A percentile compares a stretch with the other conserved stretches of the same genome.
phyloP scores from a whole-genome alignment of 2,113 vertebrate species.

The Planiliza haematocheilus region DNA sequence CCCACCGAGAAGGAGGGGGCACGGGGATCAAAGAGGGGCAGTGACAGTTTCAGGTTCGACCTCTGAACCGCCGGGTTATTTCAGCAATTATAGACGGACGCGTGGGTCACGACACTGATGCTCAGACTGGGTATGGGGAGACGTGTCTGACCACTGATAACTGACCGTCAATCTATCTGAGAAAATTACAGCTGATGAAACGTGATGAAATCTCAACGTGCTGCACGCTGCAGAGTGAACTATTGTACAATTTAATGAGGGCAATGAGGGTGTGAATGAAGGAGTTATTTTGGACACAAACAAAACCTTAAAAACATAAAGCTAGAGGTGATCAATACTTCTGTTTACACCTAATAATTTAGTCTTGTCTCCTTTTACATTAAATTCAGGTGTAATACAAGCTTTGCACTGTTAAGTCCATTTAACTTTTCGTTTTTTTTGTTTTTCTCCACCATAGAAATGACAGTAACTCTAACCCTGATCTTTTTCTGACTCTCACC shows the following conservation, averaged over 20 bases:
- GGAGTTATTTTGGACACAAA: not conserved
- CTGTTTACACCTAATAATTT: no score
- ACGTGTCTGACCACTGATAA: not conserved
- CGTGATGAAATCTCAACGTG: not conserved
- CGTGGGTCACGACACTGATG: not conserved
- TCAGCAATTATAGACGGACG: slow-evolving; percentile 29
- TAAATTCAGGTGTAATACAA: no score
- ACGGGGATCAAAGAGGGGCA: slow-evolving; percentile 51
- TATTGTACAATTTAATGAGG: not conserved
- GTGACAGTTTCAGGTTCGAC: slow-evolving; percentile 52
- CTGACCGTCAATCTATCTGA: not conserved
- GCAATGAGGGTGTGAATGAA: not conserved
- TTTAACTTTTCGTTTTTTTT: no score
- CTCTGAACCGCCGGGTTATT: slow-evolving; percentile 55
- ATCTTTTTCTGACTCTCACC: no score
- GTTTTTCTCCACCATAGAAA: no score
- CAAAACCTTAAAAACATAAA: not conserved
- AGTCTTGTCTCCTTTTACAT: no score
- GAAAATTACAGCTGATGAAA: not conserved
- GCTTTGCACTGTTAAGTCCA: no score
- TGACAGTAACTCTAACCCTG: no score
- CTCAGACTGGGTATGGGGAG: no score
- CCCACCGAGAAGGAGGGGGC: slow-evolving; percentile 21
- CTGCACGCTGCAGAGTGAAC: not conserved
- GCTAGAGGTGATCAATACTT: not conserved